These are phyloP conservation scores for Urocitellus parryii DNA, from an alignment of 2,113 vertebrate genomes.

Conservation along the genomic window DNA sequence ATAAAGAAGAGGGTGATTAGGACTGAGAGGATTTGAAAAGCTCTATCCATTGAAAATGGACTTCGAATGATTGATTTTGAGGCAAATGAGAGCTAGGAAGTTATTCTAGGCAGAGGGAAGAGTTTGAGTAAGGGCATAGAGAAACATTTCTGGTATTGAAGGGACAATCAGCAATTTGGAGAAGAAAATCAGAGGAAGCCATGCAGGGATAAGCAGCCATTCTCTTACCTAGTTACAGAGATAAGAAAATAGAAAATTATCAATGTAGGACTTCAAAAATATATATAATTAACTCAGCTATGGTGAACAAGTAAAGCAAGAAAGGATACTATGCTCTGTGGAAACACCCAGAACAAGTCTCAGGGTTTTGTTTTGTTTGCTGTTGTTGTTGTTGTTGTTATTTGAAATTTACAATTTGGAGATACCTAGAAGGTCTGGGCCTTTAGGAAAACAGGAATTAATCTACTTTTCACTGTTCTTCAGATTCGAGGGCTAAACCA, in stretches of 20 bases:
- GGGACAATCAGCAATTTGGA: not conserved
- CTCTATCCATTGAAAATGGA: not conserved
- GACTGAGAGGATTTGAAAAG: not conserved
- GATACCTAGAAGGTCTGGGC: not conserved
- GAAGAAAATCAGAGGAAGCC: not conserved
- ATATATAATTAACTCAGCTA: not conserved
- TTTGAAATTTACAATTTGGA: not conserved
- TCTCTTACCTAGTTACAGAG: rapidly evolving
- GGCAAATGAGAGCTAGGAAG: not conserved
- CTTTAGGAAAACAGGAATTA: not conserved
- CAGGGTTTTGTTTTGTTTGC: not conserved
- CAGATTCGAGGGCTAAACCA: not conserved
- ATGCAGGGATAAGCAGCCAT: not conserved
- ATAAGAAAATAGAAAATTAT: not conserved
- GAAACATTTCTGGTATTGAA: not conserved
- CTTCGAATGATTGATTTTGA: not conserved
- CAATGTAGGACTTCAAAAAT: no score
- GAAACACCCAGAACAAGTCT: not conserved
- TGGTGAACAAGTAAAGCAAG: not conserved
- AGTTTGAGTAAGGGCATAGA: not conserved
- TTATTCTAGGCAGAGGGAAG: not conserved
- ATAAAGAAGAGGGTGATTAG: not conserved
- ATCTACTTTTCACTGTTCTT: not conserved
- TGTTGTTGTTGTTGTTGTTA: no score
- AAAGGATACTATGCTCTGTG: not conserved